Percentiles rank a stretch among this genome's conserved stretches.
Evolutionary conservation across 2,113 vertebrate genomes (phyloP).

Genomic region (Pseudorasbora parva): DNA sequence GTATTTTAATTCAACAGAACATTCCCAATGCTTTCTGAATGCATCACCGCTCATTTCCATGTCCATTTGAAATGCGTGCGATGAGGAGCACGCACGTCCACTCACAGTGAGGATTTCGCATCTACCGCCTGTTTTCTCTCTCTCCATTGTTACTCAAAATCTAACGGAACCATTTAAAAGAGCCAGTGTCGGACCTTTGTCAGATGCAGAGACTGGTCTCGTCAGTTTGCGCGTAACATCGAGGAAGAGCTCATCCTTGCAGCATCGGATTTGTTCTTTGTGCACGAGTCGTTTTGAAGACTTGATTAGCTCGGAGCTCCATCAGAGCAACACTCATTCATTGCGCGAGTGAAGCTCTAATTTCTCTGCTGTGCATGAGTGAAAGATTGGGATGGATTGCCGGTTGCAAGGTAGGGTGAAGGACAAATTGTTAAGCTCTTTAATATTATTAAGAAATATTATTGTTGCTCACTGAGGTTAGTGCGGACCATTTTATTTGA

Average conservation of each 20-base stretch:
- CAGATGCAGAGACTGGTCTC: background rate
- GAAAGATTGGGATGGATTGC: conserved; percentile 26
- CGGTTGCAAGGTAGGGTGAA: conserved; percentile 34
- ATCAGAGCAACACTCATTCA: conserved; percentile 18
- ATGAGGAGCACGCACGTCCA: background rate
- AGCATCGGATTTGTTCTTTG: conserved; percentile 8
- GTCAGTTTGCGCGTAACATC: background rate
- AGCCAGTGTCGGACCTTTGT: background rate
- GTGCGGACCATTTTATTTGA: background rate
- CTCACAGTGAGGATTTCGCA: conserved; percentile 9
- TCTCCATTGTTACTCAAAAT: conserved; percentile 8
- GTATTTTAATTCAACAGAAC: background rate
- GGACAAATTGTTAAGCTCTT: conserved; percentile 2
- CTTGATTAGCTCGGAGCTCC: conserved; percentile 14
- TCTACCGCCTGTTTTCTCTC: background rate
- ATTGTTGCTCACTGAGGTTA: background rate
- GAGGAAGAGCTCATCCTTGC: background rate
- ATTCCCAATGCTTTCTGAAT: background rate
- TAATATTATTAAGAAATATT: background rate
- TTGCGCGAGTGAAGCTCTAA: background rate
- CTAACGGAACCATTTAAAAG: background rate
- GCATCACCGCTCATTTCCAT: background rate
- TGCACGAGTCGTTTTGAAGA: conserved; percentile 7
- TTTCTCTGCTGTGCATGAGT: conserved; percentile 9
- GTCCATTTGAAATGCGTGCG: background rate